Evolutionary conservation across 2,113 vertebrate species (phyloP).

Genomic region (Campylorhamphus procurvoides): DNA sequence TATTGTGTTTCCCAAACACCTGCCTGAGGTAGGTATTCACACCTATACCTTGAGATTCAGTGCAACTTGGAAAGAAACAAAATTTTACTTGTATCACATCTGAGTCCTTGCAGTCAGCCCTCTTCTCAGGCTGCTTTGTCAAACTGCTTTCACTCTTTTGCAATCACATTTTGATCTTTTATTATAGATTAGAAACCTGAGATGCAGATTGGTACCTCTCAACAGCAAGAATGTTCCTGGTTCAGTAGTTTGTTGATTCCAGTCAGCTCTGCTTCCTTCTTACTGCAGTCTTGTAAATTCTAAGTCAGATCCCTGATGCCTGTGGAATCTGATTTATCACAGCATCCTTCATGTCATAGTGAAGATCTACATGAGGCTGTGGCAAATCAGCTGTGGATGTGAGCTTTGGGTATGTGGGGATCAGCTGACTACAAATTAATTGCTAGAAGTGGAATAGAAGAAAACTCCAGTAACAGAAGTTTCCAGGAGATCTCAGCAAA

Average conservation of each 20-base stretch:
- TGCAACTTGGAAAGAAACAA: not conserved
- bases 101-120: not conserved
- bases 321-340: not conserved
- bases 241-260: not conserved
- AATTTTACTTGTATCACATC: not conserved
- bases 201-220: not conserved
- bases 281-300: not conserved
- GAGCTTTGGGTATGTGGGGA: not conserved
- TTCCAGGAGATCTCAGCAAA: not conserved
- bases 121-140: not conserved
- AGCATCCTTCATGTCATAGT: not conserved
- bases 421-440: not conserved
- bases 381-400: not conserved
- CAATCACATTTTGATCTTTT: not conserved
- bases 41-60: not conserved
- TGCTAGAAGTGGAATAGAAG: not conserved
- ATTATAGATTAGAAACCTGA: not conserved
- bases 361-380: not conserved
- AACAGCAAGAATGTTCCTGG: not conserved
- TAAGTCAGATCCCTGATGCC: not conserved
- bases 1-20: not conserved
- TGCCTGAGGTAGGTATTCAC: not conserved
- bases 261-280: not conserved
- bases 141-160: not conserved
- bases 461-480: not conserved